phyloP scores from a whole-genome alignment of 2,888 invertebrate genomes.

The Anodontia alba region DNA sequence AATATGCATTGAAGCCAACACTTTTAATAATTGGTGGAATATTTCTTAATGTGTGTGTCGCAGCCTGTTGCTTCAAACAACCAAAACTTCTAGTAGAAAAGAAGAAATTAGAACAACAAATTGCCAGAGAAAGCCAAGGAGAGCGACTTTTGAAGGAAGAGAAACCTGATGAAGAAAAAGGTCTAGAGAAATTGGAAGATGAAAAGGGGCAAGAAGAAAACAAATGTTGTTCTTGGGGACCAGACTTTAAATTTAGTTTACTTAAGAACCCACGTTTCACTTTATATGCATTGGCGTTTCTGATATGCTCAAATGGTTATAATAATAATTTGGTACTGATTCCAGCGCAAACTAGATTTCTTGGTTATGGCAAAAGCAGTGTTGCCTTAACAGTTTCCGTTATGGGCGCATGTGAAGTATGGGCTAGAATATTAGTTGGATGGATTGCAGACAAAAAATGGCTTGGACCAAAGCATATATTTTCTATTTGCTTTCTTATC shows the following conservation, averaged over 20 bases:
- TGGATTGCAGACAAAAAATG: constrained; percentile 11
- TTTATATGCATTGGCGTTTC: background rate
- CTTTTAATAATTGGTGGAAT: constrained; percentile 31
- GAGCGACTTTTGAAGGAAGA: background rate
- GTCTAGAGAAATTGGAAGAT: background rate
- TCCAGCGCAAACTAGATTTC: background rate
- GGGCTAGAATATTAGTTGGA: background rate
- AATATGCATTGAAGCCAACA: constrained; percentile 27
- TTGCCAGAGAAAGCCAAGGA: background rate
- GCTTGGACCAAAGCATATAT: background rate
- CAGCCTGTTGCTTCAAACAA: constrained; percentile 22
- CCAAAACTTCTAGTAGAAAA: background rate
- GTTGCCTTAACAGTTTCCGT: background rate
- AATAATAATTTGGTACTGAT: background rate
- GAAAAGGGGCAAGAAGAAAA: background rate
- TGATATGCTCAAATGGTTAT: background rate
- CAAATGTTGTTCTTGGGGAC: background rate
- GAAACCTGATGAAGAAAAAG: background rate
- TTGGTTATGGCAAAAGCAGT: background rate
- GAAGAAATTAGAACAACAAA: background rate
- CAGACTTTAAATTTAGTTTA: constrained; percentile 12
- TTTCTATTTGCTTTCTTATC: background rate
- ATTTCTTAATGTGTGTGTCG: constrained; percentile 22
- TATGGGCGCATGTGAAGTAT: background rate
- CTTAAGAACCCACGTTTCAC: constrained; percentile 3